A percentile compares a stretch with the other conserved stretches of the same genome.
phyloP scores from a whole-genome alignment of 2,113 vertebrate species.

The Monopterus albus region DNA sequence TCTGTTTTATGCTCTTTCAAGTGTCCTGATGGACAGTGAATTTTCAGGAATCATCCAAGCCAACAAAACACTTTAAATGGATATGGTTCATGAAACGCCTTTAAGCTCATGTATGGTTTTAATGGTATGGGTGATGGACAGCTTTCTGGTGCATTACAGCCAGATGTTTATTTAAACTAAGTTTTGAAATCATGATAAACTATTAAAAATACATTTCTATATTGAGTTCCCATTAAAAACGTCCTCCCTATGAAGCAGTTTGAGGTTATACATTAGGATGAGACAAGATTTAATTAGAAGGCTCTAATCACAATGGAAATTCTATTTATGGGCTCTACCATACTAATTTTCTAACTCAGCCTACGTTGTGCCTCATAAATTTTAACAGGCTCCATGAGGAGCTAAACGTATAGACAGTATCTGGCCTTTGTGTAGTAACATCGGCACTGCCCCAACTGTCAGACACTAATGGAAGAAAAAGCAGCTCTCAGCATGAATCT shows the following conservation, averaged over 20 bases:
- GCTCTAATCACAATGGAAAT: conserved; percentile 27
- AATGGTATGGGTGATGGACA: no score
- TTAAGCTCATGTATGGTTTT: no score
- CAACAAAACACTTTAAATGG: neutral
- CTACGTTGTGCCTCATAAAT: conserved; percentile 15
- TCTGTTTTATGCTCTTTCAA: no score
- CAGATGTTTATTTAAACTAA: neutral
- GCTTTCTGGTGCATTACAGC: neutral
- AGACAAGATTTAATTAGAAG: conserved; percentile 31
- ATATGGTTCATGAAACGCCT: no score
- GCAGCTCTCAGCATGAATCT: no score
- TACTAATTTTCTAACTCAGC: conserved; percentile 6
- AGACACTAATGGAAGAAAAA: no score
- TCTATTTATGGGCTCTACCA: neutral
- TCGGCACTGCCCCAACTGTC: no score
- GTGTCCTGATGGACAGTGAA: neutral
- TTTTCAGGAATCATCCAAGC: neutral
- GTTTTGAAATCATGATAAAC: neutral
- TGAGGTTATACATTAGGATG: conserved; percentile 19
- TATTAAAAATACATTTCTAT: no score
- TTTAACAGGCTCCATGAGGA: conserved; percentile 7
- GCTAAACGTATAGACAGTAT: neutral
- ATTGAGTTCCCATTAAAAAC: no score
- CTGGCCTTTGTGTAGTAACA: neutral
- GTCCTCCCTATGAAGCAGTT: conserved; percentile 2